These are phyloP conservation scores for Acanthornis magna DNA, from an alignment of 2,797 vertebrate genomes.

Conservation along the genomic window DNA sequence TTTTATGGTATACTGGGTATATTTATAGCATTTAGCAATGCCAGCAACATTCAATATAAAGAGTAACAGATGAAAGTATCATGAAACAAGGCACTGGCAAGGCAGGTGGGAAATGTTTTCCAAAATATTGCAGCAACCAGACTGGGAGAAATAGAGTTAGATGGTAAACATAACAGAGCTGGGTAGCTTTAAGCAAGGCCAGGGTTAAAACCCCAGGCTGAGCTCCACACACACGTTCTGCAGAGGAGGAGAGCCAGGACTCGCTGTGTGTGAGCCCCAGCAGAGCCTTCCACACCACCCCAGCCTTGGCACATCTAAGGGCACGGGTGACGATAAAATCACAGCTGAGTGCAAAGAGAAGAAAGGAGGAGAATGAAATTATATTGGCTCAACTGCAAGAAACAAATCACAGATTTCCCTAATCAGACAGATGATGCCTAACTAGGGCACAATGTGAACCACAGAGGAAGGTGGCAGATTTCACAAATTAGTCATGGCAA, in stretches of 20 bases:
- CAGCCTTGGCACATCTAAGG: not conserved
- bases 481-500: slow-evolving; percentile 53
- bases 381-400: not conserved
- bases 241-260: not conserved
- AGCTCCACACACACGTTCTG: rapidly evolving
- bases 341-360: not conserved
- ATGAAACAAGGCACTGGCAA: slow-evolving; percentile 16
- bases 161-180: not conserved
- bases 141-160: not conserved
- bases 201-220: not conserved
- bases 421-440: slow-evolving; percentile 15
- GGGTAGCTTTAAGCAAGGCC: not conserved
- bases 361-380: not conserved
- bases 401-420: not conserved
- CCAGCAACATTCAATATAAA: slow-evolving; percentile 23
- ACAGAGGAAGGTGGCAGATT: slow-evolving; percentile 50
- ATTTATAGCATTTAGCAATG: slow-evolving; percentile 54
- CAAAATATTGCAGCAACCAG: slow-evolving; percentile 17
- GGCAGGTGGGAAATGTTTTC: slow-evolving; percentile 37
- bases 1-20: slow-evolving; percentile 11
- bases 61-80: slow-evolving; percentile 32
- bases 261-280: not conserved
- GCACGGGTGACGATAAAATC: not conserved
- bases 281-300: not conserved
- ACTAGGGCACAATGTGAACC: slow-evolving; percentile 16